Conservation (phyloP, 2,113 vertebrate species). For the Paramormyrops kingsleyae region DNA sequence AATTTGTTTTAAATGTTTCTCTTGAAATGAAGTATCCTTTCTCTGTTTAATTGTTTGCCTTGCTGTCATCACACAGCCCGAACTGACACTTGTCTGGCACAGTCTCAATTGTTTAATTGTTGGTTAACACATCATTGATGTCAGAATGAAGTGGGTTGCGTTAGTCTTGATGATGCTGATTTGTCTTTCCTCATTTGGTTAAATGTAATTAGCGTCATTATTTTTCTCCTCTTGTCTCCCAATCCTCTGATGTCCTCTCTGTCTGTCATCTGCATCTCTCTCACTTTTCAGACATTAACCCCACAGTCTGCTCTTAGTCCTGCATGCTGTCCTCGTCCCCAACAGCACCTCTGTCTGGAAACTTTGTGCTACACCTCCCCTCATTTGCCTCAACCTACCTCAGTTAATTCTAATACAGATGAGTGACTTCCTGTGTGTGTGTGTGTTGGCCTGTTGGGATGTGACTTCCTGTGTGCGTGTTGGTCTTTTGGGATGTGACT, state of each 20-base stretch:
- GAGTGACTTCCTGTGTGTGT: not conserved
- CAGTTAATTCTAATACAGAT: not conserved
- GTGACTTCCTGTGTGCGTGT: slow-evolving; percentile 5
- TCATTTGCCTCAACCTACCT: slow-evolving; percentile 31
- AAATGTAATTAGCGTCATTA: not conserved
- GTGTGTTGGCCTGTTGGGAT: not conserved
- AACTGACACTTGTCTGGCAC: not conserved
- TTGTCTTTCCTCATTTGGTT: not conserved
- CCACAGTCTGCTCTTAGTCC: slow-evolving; percentile 37
- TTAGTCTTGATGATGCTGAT: not conserved
- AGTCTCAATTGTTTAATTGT: not conserved
- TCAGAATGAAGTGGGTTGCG: not conserved
- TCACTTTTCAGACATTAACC: slow-evolving; percentile 30
- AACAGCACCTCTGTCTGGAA: slow-evolving; percentile 29
- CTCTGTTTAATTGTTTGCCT: not conserved
- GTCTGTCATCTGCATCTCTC: not conserved
- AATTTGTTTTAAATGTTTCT: not conserved
- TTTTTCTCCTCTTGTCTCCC: not conserved
- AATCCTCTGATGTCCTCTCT: not conserved
- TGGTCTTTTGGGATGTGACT: not conserved
- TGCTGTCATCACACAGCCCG: not conserved
- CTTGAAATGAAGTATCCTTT: not conserved
- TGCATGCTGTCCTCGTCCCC: slow-evolving; percentile 36
- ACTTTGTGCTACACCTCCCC: slow-evolving; percentile 34
- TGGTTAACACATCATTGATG: not conserved